Evolutionary conservation across 2,888 invertebrate species (phyloP).

Genomic region (Acheta domesticus): DNA sequence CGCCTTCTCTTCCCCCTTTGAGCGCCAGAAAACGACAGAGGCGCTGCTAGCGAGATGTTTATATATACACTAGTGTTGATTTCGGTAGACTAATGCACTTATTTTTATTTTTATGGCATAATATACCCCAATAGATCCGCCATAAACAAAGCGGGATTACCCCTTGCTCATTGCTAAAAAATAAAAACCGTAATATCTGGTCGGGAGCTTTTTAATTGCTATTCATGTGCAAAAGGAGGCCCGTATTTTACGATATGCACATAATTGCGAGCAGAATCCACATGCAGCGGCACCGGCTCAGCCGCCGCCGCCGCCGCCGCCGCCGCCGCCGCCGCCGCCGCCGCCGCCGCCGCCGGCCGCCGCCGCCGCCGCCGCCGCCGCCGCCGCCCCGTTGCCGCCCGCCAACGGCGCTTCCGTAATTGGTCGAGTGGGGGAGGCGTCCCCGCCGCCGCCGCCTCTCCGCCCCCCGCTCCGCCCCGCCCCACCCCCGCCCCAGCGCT

Average conservation of each 20-base stretch:
- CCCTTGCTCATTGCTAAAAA: conserved; percentile 32
- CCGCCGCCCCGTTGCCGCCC: not conserved
- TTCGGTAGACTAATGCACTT: conserved; percentile 34
- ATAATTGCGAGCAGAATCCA: conserved; percentile 33
- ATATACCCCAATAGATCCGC: conserved; percentile 37
- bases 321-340: not conserved
- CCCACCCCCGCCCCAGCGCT: not conserved
- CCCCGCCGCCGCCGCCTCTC: not conserved
- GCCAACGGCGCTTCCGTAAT: not conserved
- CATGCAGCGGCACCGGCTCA: not conserved
- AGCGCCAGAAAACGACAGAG: conserved; percentile 23
- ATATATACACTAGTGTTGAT: conserved; percentile 35
- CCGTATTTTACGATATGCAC: conserved; percentile 35
- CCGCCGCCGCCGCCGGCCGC: not conserved
- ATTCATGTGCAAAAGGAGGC: conserved; percentile 36
- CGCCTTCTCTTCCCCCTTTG: conserved; percentile 18
- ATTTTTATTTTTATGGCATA: conserved; percentile 38
- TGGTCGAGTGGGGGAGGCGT: not conserved
- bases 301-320: not conserved
- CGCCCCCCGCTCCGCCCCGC: not conserved
- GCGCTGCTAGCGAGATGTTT: conserved; percentile 24
- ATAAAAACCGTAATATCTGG: conserved; percentile 33
- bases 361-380: not conserved
- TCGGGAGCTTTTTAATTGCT: conserved; percentile 33
- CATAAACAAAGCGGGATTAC: conserved; percentile 37